Evolutionary conservation across 2,888 invertebrate genomes (phyloP), one percentile per base, ranked within the genome.

Genomic region (Tetranychus truncatus): DNA sequence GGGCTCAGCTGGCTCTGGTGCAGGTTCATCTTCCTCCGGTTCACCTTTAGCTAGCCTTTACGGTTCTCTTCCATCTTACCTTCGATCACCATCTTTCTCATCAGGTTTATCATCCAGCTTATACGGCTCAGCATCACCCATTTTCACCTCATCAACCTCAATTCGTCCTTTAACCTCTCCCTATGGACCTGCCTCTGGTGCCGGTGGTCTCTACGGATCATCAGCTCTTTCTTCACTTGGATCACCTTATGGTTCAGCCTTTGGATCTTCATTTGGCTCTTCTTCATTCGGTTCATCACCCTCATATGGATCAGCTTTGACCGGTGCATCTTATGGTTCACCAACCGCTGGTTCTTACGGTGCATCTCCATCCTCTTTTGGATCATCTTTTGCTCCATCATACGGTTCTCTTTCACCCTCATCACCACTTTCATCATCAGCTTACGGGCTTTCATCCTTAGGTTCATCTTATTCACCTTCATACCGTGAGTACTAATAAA

Each of bases 71-170:
- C 69, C 69, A 69, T 69, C 69, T 24, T 69, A 69, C 34, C 20
- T 69, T 20, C 18, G 69, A 69, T 69, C 69, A 20, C 21, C 69
- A 20, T 69, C 69, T 20, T 69, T 20, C 8, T 69, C 69, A 69
- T 69, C 69, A 11, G 69, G 69, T 20, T 24, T 69, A 24, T 24
- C 69, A 5, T 20, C 20, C n/a, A 24, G 21, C 0, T 21, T 69
- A 11, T 69, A 69, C 11, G 69, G 69, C 20, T 20, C 69, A 1
- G 20, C 69, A 20, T 69, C 69, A 69, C 69, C 69, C n/a, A 69
- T 69, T 24, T 69, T 69, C 69, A 69, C 69, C 69, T 69, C 69
- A n/a, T 69, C 69, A 69, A 24, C 69, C 34, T 20, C 20, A 18
- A 69, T 69, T 15, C 20, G 69, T 20, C 69, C 69, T 6, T 21